Base-by-base conservation (phyloP, 2,888 invertebrate genomes). In the Cryptophagus acutangulus region DNA sequence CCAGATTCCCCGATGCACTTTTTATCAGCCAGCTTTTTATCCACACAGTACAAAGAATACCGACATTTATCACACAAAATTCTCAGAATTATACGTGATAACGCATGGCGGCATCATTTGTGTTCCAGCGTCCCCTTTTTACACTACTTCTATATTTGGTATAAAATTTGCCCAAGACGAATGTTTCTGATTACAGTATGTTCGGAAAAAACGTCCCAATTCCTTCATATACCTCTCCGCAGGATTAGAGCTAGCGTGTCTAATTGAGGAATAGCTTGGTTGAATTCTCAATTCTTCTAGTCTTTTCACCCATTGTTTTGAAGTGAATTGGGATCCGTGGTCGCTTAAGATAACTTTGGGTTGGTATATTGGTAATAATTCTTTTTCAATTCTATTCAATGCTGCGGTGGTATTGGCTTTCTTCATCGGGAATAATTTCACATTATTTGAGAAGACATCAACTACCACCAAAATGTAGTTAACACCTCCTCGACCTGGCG, bases 381-480 rank as follows among this genome's bases (percentile, higher is more conserved):
- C 36, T 2, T 26, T 24, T 17, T 17, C 15, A 9, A 36, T 4
- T n/a, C 28, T 3, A 3, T 26, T 3, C 12, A 26, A 24, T 3
- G 26, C 6, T n/a, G 28, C 16, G 8, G 3, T 14, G 3, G 36
- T 48, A 2, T 45, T 45, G 1, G 57, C 58, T 13, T 41, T 31
- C 16, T 38, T 40, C 4, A 49, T 9, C 2, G 52, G 40, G 31
- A 51, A 57, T 2, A 57, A 18, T 28, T 38, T 42, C 2, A 56
- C 45, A 40, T 45, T 52, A 35, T 57, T 56, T 5, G 49, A 47
- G 29, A 57, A 57, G 5, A 34, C 17, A 30, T 58, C 54, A 1
- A 58, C 39, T 3, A 49, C 36, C 1, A 58, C 56, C 8, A 58
- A 49, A 14, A 57, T 43, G 17, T 38, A 38, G 2, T 47, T 30